Percentiles rank a stretch among this genome's conserved stretches.
phyloP scores from a whole-genome alignment of 2,113 vertebrate species.

The Pelodiscus sinensis region DNA sequence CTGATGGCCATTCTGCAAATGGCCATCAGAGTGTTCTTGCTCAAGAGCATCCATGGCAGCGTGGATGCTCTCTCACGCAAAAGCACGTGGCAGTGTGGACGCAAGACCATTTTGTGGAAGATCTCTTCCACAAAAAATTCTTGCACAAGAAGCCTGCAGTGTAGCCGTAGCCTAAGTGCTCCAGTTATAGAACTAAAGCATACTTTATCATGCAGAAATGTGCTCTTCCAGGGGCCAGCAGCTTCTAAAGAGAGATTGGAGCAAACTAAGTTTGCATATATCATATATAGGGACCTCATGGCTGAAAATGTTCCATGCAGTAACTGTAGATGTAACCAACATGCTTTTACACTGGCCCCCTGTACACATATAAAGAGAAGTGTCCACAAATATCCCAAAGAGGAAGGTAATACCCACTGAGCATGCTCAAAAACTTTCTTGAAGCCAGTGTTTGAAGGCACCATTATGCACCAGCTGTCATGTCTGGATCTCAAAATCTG shows the following conservation, averaged over 20 bases:
- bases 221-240: neutral
- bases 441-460: neutral
- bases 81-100: too few species aligned
- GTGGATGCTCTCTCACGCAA: too few species aligned
- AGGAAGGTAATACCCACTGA: neutral
- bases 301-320: neutral
- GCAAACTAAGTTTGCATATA: neutral
- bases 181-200: neutral
- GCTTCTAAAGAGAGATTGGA: neutral
- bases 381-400: neutral
- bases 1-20: too few species aligned
- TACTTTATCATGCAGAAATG: neutral
- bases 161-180: too few species aligned
- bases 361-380: neutral
- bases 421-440: neutral
- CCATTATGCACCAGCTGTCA: neutral
- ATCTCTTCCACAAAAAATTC: too few species aligned
- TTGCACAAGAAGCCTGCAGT: too few species aligned
- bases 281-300: neutral
- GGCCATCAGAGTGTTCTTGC: too few species aligned
- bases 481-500: neutral
- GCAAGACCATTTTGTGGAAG: too few species aligned
- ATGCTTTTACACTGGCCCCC: neutral
- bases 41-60: too few species aligned
- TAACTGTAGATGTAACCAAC: neutral